Evolutionary conservation across 2,888 invertebrate species (phyloP), one percentile per base, ranked within the genome.

Genomic region (Bellardia bayeri): DNA sequence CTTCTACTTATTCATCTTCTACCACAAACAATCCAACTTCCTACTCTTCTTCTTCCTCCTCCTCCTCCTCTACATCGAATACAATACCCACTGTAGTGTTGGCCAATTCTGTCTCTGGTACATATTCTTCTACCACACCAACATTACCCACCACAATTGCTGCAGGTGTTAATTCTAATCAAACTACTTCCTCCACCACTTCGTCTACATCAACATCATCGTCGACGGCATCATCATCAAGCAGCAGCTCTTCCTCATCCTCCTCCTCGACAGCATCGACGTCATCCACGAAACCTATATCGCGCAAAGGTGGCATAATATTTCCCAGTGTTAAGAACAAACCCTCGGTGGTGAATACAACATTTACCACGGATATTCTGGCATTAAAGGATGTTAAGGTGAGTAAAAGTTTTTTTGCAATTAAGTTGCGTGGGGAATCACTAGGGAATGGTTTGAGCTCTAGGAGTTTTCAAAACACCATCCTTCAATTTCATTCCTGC

Each of bases 261-360:
- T 85, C 91, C 23, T 86, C 91, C 13, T 89, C 91, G 16, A 85
- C 91, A 14, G 91, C 92, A 49, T 69, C 90, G 33, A 86, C 89
- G 2, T 84, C 87, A n/a, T 92, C 93, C 0, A 92, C 93, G 2
- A 94, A 94, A 89, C 92, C 94, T 2, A 91, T 93, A 6, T 94
- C 94, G 85, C 95, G 97, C 89, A 97, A 97, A 94, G 96, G 97
- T 56, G 97, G 97, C 85, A 96, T 98, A 90, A 98, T 98, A 93
- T 98, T 98, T 94, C 98, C 98, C 11, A 97, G 97, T 92, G 97
- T 98, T 75, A 98, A 98, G 94, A 98, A 98, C 93, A 98, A 98
- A 91, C 98, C 98, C 33, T 96, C 97, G 89, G 96, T 97, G n/a
- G 96, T 96, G 81, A 97, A 97, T 94, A 96, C 96, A 89, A 97